Percentiles rank a stretch among this genome's conserved stretches.
Conservation (phyloP, 2,888 invertebrate genomes). For the Ectobius pallidus region DNA sequence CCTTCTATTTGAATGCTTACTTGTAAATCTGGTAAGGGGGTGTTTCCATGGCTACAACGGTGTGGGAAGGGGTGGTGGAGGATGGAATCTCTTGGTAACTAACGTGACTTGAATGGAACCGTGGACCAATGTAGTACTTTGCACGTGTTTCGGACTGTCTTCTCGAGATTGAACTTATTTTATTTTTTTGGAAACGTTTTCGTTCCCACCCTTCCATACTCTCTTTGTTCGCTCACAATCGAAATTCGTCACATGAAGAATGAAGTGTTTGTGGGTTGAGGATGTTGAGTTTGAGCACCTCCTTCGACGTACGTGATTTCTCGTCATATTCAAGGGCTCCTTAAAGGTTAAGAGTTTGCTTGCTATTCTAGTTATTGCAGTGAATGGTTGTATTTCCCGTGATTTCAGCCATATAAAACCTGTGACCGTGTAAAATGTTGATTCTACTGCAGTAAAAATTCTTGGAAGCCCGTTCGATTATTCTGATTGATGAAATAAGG, state of each 20-base stretch:
- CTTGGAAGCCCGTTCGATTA: too few species aligned
- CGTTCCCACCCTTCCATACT: neutral
- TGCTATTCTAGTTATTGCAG: too few species aligned
- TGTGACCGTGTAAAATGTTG: too few species aligned
- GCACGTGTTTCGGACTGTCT: neutral
- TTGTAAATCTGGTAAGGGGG: conserved; percentile 1
- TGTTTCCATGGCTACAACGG: conserved; percentile 11
- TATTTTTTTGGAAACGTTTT: neutral
- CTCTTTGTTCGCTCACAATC: neutral
- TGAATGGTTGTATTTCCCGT: too few species aligned
- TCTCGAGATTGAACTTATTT: neutral
- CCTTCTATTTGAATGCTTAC: conserved; percentile 5
- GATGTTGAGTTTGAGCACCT: neutral
- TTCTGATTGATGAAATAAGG: too few species aligned
- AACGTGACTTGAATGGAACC: conserved; percentile 13
- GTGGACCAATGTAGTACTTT: neutral
- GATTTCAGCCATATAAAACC: too few species aligned
- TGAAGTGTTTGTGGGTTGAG: neutral
- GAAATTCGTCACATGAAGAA: conserved; percentile 7
- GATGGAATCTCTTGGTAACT: neutral
- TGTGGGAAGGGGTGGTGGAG: neutral
- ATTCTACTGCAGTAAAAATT: too few species aligned
- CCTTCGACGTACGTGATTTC: neutral
- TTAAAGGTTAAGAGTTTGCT: too few species aligned
- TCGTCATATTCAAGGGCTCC: conserved; percentile 2